Evolutionary conservation across 2,888 invertebrate genomes (phyloP).

Genomic region (Teleogryllus oceanicus): DNA sequence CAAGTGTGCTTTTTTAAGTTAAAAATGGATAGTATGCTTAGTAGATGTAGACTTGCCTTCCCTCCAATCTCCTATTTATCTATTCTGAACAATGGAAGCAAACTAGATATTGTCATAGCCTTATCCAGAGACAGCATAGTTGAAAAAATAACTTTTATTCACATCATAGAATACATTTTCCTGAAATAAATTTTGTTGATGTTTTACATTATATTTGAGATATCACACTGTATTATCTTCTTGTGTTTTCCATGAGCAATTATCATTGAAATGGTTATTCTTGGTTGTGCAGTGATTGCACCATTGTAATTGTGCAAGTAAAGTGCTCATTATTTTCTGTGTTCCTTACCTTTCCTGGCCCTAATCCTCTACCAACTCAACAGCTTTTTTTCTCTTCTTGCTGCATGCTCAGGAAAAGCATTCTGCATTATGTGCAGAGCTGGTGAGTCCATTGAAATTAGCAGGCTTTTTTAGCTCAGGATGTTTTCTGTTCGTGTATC

Average conservation of each 20-base stretch:
- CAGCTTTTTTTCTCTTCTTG: conserved; percentile 33
- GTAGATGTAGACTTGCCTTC: neutral
- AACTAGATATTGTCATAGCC: too few relatives aligned
- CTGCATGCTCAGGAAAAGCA: conserved; percentile 63
- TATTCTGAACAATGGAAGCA: too few relatives aligned
- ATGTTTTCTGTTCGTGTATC: neutral
- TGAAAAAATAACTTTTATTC: too few relatives aligned
- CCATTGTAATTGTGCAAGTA: neutral
- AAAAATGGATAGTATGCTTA: neutral
- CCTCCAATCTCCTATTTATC: too few relatives aligned
- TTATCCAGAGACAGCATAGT: too few relatives aligned
- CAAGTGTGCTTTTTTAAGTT: neutral
- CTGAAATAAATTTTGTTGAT: too few relatives aligned
- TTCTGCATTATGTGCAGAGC: conserved; percentile 80
- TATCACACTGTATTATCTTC: too few relatives aligned
- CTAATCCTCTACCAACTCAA: neutral
- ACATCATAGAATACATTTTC: too few relatives aligned
- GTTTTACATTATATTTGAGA: too few relatives aligned
- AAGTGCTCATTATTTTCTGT: neutral
- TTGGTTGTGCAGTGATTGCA: too few relatives aligned
- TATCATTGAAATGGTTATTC: too few relatives aligned
- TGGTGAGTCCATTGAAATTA: conserved; percentile 63
- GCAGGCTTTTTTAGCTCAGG: conserved; percentile 19
- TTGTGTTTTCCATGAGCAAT: too few relatives aligned
- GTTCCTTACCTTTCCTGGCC: neutral